A percentile compares a stretch with the other conserved stretches of the same genome.
Conservation (phyloP, 2,888 invertebrate species). For the Callyntrura sp. region DNA sequence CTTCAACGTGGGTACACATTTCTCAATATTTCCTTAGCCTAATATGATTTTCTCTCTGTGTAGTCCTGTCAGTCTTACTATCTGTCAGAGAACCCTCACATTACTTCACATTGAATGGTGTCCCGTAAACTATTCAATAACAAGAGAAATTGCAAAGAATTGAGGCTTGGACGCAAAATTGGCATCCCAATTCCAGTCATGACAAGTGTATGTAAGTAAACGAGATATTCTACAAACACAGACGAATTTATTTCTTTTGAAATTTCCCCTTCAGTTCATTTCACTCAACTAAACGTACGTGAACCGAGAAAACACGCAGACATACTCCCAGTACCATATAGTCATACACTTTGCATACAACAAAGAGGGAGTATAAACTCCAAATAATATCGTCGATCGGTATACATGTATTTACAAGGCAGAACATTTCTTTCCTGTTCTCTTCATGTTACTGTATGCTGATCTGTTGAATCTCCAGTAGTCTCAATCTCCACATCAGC, state of each 20-base stretch:
- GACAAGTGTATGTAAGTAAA: conserved; percentile 5
- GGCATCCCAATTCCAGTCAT: conserved; percentile 22
- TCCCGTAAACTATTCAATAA: not conserved
- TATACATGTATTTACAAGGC: not conserved
- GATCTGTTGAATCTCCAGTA: not conserved
- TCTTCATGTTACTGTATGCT: not conserved
- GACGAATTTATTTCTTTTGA: conserved; percentile 62
- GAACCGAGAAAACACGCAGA: conserved; percentile 25
- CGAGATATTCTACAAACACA: conserved; percentile 51
- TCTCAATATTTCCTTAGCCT: too few species aligned
- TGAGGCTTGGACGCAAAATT: not conserved
- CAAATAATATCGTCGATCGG: not conserved
- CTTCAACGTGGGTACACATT: too few species aligned
- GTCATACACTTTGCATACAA: not conserved
- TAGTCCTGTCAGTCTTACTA: not conserved
- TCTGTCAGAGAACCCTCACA: too few species aligned
- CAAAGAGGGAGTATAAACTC: not conserved
- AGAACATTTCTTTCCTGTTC: conserved; percentile 37
- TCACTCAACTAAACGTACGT: conserved; percentile 39
- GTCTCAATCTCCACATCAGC: not conserved
- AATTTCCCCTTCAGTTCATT: conserved; percentile 52
- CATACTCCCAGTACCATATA: not conserved
- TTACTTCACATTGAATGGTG: too few species aligned
- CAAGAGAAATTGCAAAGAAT: too few species aligned
- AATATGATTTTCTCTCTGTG: too few species aligned